These are phyloP conservation scores for Bubo bubo DNA, from an alignment of 2,113 vertebrate species.

Conservation along the genomic window DNA sequence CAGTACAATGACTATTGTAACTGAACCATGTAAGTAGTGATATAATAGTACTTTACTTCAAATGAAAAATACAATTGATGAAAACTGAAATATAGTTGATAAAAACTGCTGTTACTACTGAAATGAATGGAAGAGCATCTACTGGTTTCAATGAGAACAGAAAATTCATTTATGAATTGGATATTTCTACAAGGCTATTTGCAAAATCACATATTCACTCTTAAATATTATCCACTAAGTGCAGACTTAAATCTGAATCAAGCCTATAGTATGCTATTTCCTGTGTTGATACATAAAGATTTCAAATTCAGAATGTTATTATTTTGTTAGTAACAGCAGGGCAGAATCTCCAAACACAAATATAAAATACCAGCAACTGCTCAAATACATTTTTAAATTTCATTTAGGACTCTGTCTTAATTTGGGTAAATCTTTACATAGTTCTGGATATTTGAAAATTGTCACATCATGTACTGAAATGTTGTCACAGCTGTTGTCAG, in stretches of 20 bases:
- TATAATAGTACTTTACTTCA: neutral
- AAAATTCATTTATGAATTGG: neutral
- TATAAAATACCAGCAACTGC: neutral
- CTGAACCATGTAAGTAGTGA: neutral
- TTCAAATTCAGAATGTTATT: neutral
- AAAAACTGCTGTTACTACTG: neutral
- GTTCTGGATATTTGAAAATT: neutral
- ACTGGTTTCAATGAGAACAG: neutral
- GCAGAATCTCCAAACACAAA: neutral
- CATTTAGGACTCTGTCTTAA: neutral
- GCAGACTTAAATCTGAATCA: neutral
- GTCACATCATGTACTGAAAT: neutral
- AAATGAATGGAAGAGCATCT: neutral
- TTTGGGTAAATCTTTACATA: neutral
- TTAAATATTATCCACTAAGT: neutral
- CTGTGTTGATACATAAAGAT: neutral
- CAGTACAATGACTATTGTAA: neutral
- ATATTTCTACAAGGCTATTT: neutral
- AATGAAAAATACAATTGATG: neutral
- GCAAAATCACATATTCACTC: neutral
- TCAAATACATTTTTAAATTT: neutral
- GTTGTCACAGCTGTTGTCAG: neutral
- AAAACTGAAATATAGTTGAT: neutral
- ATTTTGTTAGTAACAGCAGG: neutral
- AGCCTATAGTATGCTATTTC: neutral